Evolutionary conservation across 2,113 vertebrate genomes (phyloP), one percentile per base, ranked within the genome.

Genomic region (Daphoenositta chrysoptera): DNA sequence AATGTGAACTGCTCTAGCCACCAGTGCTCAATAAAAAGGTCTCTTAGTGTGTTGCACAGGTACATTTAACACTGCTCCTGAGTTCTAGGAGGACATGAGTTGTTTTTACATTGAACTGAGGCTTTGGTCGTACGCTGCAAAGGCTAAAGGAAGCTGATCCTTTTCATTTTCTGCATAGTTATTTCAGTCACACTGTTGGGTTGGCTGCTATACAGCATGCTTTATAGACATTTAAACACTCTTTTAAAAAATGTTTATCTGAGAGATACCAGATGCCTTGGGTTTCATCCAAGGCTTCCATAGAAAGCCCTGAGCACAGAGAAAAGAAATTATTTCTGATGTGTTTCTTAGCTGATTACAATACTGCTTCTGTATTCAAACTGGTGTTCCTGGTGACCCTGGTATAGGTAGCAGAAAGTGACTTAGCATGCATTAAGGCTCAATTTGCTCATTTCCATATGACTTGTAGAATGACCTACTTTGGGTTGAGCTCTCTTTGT

Each of bases 181-280:
- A 95, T 93, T 96, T 92, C 56, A 60, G 82, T 90, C 6, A 1
- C 68, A 13, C 69, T 92, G 22, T 56, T 68, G 72, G 37, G 31
- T 88, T 96, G 93, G 90, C 80, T 95, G 22, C 76, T 90, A 4
- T 82, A 53, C 80, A 90, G 53, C 57, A 45, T 82, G 61, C 71
- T 93, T 92, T 90, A 51, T 35, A 90, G 76, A 14, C 33, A 37
- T 84, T 78, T 83, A 92, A 93, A 86, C 64, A 50, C 44, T 76
- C 65, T 60, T 63, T 60, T 20, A 27, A 89, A 93, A 94, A 90
- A 57, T 60, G 83, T 88, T 96, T 94, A 53, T 94, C 70, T 92
- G 83, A 94, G 92, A 94, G 88, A 92, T 92, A 92, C 92, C 88
- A 93, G 90, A 81, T 97, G 92, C 88, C 51, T 89, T 97, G 96